Evolutionary conservation across 2,113 vertebrate genomes (phyloP), one percentile per base, ranked within the genome.

Genomic region (Herpetotheres cachinnans): DNA sequence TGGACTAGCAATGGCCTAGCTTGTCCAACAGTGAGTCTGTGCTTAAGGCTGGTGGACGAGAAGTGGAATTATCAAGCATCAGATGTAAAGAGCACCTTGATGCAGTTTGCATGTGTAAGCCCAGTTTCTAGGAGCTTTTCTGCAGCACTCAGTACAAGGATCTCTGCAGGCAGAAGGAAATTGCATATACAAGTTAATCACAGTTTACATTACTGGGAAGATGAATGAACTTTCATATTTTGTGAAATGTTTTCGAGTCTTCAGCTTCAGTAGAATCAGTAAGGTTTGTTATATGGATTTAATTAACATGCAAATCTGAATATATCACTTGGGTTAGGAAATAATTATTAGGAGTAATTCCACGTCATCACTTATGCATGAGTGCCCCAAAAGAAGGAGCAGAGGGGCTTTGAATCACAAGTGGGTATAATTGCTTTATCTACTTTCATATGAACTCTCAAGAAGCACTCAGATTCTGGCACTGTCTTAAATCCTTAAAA

Each of bases 311-410:
- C 56, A 88, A 84, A 95, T 63, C 55, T 81, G 79, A 93, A 62
- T 89, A 58, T 77, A 95, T 83, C 54, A 74, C 46, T 86, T 81
- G 21, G 19, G 20, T 71, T 89, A 91, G 49, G 55, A 96, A 96
- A 91, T 84, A 89, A 87, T 87, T 91, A 89, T 86, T 92, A 62
- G 34, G 10, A 95, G 17, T 55, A 89, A 81, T 90, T 91, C n/a
- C 62, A 34, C 38, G 67, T 84, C 50, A 84, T 89, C 42, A 52
- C 30, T 93, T 93, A 56, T 55, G 14, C 38, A 52, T 82, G 47
- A 93, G 36, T 72, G 21, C 38, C 47, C 63, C 1, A 4, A 92
- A 86, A 82, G 73, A 50, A 96, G 83, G 26, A 82, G 32, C 61
- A 89, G n/a, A 92, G 83, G 36, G 44, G 16, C 40, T 84, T 65